These are phyloP conservation scores for Micrasema minimum DNA, from an alignment of 1,140 invertebrate species.

Conservation along the genomic window DNA sequence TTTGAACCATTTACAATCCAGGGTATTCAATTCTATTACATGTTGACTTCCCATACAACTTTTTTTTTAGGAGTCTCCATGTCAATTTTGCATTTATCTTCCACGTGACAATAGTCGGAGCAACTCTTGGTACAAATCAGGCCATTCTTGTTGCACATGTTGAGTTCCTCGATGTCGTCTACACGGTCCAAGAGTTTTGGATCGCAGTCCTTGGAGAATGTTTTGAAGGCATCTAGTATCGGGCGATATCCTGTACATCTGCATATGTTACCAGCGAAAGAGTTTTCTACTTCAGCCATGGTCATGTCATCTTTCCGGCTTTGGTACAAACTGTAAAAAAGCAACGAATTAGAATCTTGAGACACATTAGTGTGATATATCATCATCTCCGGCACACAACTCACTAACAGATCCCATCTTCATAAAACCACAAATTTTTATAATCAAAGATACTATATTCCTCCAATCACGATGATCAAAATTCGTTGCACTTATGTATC, in stretches of 20 bases:
- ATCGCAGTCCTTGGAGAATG: slow-evolving; percentile 73
- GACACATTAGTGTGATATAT: too few species aligned
- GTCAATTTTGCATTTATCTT: slow-evolving; percentile 35
- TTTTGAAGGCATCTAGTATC: slow-evolving; percentile 86
- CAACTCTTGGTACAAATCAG: slow-evolving; percentile 35
- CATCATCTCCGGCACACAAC: too few species aligned
- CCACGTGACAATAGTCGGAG: slow-evolving; percentile 39
- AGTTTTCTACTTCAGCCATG: slow-evolving; percentile 78
- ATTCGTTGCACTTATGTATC: too few species aligned
- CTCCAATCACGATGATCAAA: too few species aligned
- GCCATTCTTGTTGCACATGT: slow-evolving; percentile 43
- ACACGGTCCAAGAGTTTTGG: slow-evolving; percentile 63
- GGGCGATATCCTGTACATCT: slow-evolving; percentile 89
- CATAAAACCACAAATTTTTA: too few species aligned
- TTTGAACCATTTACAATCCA: slow-evolving; percentile 65
- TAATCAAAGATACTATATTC: too few species aligned
- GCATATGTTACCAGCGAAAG: slow-evolving; percentile 85
- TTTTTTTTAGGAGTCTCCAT: slow-evolving; percentile 24
- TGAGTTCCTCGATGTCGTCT: slow-evolving; percentile 71
- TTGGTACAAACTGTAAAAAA: slow-evolving; percentile 54
- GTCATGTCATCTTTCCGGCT: slow-evolving; percentile 65
- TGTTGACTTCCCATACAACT: background rate
- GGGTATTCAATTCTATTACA: background rate
- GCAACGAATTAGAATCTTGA: too few species aligned
- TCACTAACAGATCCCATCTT: too few species aligned